Percentiles rank a stretch among this genome's conserved stretches.
Evolutionary conservation across 2,797 vertebrate species (phyloP).

Genomic region (Phoeniculus purpureus): DNA sequence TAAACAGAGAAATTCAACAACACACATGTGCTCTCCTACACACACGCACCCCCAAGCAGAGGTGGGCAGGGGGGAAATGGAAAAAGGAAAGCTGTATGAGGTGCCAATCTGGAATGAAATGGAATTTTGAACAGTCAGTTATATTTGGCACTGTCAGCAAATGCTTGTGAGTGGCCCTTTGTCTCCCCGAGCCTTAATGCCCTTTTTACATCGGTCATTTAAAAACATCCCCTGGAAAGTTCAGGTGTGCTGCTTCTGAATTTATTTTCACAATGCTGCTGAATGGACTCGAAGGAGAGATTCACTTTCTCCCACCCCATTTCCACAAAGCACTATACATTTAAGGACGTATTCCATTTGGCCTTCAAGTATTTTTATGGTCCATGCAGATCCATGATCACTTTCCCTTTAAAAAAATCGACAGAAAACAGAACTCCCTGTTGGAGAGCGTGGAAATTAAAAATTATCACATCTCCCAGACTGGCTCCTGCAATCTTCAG

Average conservation of each 20-base stretch:
- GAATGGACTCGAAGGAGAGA: not conserved
- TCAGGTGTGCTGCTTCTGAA: slow-evolving; percentile 3
- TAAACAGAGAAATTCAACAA: not conserved
- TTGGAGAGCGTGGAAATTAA: slow-evolving; percentile 21
- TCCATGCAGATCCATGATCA: slow-evolving; percentile 42
- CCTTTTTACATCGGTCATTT: slow-evolving; percentile 33
- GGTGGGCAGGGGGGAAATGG: not conserved
- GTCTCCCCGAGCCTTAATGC: slow-evolving; percentile 43
- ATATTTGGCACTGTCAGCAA: slow-evolving; percentile 69
- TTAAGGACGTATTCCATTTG: slow-evolving; percentile 25
- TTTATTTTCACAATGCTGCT: not conserved
- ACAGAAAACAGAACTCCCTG: slow-evolving; percentile 41
- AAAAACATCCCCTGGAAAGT: not conserved
- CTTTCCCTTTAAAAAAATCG: slow-evolving; percentile 38
- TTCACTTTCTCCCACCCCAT: not conserved
- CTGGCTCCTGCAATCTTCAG: not conserved
- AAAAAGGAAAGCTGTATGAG: not conserved
- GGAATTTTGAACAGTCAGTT: slow-evolving; percentile 51
- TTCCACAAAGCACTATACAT: slow-evolving; percentile 12
- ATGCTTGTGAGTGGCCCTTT: slow-evolving; percentile 50
- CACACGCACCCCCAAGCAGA: not conserved
- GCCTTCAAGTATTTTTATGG: slow-evolving; percentile 34
- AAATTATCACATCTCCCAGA: slow-evolving; percentile 16
- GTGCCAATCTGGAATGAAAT: slow-evolving; percentile 56
- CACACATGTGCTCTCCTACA: not conserved